phyloP scores from a whole-genome alignment of 2,888 invertebrate genomes.

The Stenichneumon culpator region DNA sequence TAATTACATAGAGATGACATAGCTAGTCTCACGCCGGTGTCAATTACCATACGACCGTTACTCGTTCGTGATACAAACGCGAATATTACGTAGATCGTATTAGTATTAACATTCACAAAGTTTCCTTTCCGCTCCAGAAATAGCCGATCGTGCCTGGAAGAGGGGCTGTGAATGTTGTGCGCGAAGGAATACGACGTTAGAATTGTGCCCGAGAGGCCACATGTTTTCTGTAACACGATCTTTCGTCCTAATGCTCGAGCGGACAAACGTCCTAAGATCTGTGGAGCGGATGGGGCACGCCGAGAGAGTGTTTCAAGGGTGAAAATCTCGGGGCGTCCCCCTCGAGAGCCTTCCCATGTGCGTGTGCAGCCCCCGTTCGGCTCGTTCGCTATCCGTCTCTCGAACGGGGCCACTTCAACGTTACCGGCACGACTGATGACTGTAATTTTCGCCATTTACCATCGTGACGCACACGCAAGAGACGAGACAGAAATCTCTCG shows the following conservation, averaged over 20 bases:
- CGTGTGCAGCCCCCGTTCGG: conserved; percentile 15
- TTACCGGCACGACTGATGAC: conserved; percentile 49
- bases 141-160: not conserved
- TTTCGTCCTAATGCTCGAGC: not conserved
- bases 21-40: not conserved
- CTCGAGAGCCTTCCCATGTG: not conserved
- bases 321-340: conserved; percentile 43
- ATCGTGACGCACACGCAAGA: not conserved
- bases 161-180: not conserved
- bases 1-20: conserved; percentile 14
- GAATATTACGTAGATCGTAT: conserved; percentile 6
- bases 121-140: not conserved
- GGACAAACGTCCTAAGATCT: conserved; percentile 6
- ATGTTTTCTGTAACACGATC: conserved; percentile 54
- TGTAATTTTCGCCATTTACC: conserved; percentile 57
- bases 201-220: conserved; percentile 15
- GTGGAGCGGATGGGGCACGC: not conserved
- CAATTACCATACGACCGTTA: conserved; percentile 37
- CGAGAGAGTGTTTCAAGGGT: conserved; percentile 20
- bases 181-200: not conserved
- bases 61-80: conserved; percentile 27
- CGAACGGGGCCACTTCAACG: conserved; percentile 24
- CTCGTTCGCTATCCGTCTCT: conserved; percentile 10
- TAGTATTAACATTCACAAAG: not conserved
- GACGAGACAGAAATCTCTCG: conserved; percentile 16